These are phyloP conservation scores for Eurystomus glaucurus DNA, from an alignment of 2,797 vertebrate genomes.

Conservation along the genomic window DNA sequence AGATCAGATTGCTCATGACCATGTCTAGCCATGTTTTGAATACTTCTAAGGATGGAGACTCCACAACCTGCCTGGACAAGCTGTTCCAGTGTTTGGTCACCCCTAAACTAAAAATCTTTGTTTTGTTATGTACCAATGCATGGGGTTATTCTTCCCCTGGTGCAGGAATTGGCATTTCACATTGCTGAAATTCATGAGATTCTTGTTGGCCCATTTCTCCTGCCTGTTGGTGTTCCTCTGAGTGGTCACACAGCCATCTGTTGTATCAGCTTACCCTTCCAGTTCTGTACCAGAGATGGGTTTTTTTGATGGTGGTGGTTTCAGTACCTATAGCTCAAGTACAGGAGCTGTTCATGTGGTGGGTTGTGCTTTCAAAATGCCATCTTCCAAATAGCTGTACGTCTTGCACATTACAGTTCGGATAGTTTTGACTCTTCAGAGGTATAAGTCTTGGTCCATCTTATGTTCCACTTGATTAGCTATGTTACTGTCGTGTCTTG, in stretches of 20 bases:
- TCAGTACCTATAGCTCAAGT: neutral
- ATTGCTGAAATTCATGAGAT: neutral
- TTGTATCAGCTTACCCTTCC: neutral
- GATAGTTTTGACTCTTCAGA: neutral
- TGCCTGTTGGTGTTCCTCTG: neutral
- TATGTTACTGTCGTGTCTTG: neutral
- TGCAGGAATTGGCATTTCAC: neutral
- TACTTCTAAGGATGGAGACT: neutral
- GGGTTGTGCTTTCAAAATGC: neutral
- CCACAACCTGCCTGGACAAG: neutral
- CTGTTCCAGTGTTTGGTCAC: neutral
- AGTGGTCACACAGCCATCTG: neutral
- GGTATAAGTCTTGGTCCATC: neutral
- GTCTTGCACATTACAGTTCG: rapidly evolving
- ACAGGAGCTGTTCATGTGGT: neutral
- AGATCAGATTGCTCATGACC: neutral
- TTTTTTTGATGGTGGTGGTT: neutral
- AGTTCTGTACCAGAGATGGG: neutral
- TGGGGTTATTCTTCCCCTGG: neutral
- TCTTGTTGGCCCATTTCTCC: neutral
- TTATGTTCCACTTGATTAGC: neutral
- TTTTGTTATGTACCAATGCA: rapidly evolving
- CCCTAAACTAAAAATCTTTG: neutral
- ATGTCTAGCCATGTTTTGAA: neutral
- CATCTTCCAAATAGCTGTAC: neutral